Base-by-base conservation (phyloP, 2,797 vertebrate genomes). In the Enteromius radiatus region DNA sequence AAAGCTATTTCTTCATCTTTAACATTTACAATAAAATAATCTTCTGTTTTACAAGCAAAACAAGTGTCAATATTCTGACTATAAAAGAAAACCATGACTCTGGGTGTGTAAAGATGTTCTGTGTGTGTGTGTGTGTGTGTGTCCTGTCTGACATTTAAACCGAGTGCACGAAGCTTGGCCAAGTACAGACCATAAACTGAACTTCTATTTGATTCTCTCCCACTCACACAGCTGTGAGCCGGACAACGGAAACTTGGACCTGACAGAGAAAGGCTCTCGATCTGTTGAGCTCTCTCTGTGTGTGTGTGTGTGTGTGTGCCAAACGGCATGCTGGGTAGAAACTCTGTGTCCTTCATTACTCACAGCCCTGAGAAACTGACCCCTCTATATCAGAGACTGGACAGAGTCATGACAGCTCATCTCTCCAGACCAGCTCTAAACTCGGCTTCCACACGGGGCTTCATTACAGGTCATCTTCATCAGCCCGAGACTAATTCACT, bases 221-320 rank as follows among this genome's bases (percentile, higher is more conserved):
- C 52, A 31, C 65, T 59, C 49, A 73, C 49, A 80, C 78, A 80
- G 68, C 69, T 74, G 69, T 81, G 59, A 63, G 17, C 54, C 5
- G 41, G 69, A 74, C 78, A 71, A 73, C 69, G 41, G 69, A 81
- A 74, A 81, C 28, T 81, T 81, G 69, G 69, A 81, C 14, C 52
- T 17, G 78, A 73, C 26, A 45, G 78, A 45, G 38, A 33, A 31
- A 56, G 78, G 38, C 67, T 2, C 65, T 71, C 52, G 9, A 70
- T 80, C 54, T 49, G 69, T 73, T 73, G 79, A 49, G 41, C 69
- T 4, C 54, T 63, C 69, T 81, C 54, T 26, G 43, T 64, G 68
- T 38, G 69, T 65, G 79, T 38, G 69, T 65, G 79, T n/a, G n/a
- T 26, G 43, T 64, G 68, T 38, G 69, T 65, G 79, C 79, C 79